A percentile compares a stretch with the other conserved stretches of the same genome.
Conservation (phyloP, 2,888 invertebrate genomes). For the Cylindroiulus punctatus region DNA sequence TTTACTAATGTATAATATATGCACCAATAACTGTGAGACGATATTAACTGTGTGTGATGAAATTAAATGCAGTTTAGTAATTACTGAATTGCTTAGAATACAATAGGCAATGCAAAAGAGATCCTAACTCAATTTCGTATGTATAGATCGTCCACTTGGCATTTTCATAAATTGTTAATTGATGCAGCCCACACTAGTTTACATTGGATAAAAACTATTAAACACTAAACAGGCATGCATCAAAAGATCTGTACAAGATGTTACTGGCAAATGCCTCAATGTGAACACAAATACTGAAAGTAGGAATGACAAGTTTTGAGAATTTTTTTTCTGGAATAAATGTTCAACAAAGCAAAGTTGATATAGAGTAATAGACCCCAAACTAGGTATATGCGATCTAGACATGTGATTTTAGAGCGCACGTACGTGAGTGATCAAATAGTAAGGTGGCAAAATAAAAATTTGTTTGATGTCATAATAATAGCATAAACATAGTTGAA, state of each 20-base stretch:
- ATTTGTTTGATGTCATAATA: background rate
- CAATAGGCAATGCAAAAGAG: too few relatives aligned
- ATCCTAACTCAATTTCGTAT: background rate
- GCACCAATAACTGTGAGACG: background rate
- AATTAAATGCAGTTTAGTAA: background rate
- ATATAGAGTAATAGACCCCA: too few relatives aligned
- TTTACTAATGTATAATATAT: background rate
- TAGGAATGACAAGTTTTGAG: too few relatives aligned
- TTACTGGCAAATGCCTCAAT: background rate
- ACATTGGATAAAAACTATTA: background rate
- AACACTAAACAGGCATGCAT: background rate
- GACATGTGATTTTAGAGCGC: background rate
- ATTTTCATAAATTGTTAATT: background rate
- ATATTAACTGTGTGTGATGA: background rate
- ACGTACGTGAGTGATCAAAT: background rate
- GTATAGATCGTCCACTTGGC: background rate
- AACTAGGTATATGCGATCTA: background rate
- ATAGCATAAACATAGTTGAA: background rate
- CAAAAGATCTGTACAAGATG: background rate
- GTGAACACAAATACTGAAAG: too few relatives aligned
- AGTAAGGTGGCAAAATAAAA: constrained; percentile 3
- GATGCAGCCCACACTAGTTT: background rate
- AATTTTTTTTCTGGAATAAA: too few relatives aligned
- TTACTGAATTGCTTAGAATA: background rate
- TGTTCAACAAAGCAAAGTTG: too few relatives aligned